Evolutionary conservation across 2,113 vertebrate species (phyloP).

Genomic region (Ginglymostoma cirratum): DNA sequence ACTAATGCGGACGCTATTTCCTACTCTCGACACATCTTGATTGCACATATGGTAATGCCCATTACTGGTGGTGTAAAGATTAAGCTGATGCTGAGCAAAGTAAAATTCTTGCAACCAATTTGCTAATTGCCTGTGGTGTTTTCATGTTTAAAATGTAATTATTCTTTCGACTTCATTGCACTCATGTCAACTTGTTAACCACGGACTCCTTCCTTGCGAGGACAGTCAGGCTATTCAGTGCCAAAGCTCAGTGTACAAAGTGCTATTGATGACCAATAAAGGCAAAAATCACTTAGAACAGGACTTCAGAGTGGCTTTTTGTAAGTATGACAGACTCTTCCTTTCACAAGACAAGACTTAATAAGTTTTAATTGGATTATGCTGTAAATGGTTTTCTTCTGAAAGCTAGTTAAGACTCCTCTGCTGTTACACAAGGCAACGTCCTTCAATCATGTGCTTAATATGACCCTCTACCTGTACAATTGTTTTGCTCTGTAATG

Average conservation of each 20-base stretch:
- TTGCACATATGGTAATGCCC: neutral
- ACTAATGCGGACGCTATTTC: neutral
- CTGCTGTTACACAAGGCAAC: neutral
- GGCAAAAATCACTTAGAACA: neutral
- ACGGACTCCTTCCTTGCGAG: neutral
- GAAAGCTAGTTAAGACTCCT: neutral
- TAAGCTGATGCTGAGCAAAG: neutral
- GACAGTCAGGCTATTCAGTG: slow-evolving; percentile 4
- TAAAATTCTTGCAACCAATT: neutral
- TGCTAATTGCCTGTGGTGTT: neutral
- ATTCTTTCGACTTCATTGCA: neutral
- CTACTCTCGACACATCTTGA: neutral
- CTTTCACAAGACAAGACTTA: slow-evolving; percentile 6
- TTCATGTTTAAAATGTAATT: slow-evolving; percentile 19
- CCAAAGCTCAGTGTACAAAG: slow-evolving; percentile 23
- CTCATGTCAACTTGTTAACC: neutral
- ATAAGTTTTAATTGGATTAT: neutral
- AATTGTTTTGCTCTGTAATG: neutral
- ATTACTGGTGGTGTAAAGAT: neutral
- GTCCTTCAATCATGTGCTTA: neutral
- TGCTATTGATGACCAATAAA: slow-evolving; percentile 26
- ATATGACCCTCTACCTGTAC: neutral
- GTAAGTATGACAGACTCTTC: neutral
- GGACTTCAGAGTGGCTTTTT: neutral
- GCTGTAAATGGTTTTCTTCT: neutral